A percentile compares a stretch with the other conserved stretches of the same genome.
Evolutionary conservation across 1,140 invertebrate genomes (phyloP).

Genomic region (Hestina assimilis): DNA sequence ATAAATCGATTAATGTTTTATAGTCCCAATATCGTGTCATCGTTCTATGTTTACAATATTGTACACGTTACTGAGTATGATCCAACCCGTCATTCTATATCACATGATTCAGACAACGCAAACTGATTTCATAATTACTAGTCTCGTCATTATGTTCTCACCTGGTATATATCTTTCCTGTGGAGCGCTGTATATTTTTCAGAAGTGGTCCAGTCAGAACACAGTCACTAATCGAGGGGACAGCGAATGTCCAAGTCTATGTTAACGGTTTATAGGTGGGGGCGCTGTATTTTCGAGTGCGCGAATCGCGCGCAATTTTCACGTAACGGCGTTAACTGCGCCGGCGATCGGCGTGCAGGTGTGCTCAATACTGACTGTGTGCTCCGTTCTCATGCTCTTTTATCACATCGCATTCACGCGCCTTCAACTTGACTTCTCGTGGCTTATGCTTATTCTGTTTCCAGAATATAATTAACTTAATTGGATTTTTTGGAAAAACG

Average conservation of each 20-base stretch:
- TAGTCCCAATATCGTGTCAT: background rate
- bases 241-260: constrained; percentile 41
- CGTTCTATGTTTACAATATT: background rate
- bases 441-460: constrained; percentile 25
- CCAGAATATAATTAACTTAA: constrained; percentile 7
- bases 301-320: constrained; percentile 35
- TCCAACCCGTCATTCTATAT: constrained; percentile 24
- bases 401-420: constrained; percentile 67
- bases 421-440: constrained; percentile 64
- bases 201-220: constrained; percentile 36
- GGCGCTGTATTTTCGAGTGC: constrained; percentile 45
- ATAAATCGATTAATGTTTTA: background rate
- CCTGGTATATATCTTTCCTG: constrained; percentile 44
- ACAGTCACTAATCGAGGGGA: constrained; percentile 58
- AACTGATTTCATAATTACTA: constrained; percentile 49
- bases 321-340: constrained; percentile 37
- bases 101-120: constrained; percentile 53
- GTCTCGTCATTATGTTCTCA: constrained; percentile 44
- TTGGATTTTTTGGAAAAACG: background rate
- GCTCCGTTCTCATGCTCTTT: constrained; percentile 55
- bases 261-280: constrained; percentile 34
- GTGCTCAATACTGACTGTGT: constrained; percentile 61
- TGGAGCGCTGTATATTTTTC: constrained; percentile 32
- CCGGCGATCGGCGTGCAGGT: constrained; percentile 52
- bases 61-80: background rate